Evolutionary conservation across 2,888 invertebrate species (phyloP), one percentile per base, ranked within the genome.

Genomic region (Tenthredo livida): DNA sequence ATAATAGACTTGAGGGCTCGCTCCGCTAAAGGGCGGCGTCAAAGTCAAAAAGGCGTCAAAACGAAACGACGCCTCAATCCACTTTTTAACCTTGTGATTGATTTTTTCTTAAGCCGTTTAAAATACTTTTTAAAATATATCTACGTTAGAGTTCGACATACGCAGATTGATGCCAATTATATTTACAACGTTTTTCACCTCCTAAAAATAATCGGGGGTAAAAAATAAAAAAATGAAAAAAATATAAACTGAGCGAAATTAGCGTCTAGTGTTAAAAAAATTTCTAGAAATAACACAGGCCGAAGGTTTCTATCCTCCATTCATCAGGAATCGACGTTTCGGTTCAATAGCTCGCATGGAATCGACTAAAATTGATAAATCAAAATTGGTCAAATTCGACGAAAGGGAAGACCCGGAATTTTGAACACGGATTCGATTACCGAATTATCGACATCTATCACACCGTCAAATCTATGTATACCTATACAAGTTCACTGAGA

Each of bases 1-100:
- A 80, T 80, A 80, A 80, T 80, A 58, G 80, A 80, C 80, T 37
- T 80, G 47, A 37, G 78, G 54, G 78, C 40, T 80, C 72, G 43
- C 21, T 21, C 43, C 12, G 40, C 21, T 7, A 43, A 17, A 10
- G 58, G 12, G 10, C 15, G 21, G 10, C 21, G 17, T 37, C 80
- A 37, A 40, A 80, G 37, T 21, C 50, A 33, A 47, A 50, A 77
- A 50, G 50, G 50, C 77, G 47, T 25, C 47, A 25, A n/a, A n/a
- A n/a, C 75, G 29, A 77, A 7, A 6, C 75, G 29, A 77, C 43
- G 73, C 43, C 21, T 25, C 10, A 73, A 43, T 73, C 40, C 12
- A n/a, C 15, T 25, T 25, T 54, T 54, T 25, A 77, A 54, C 54
- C 54, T 50, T 37, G 9, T 40, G 70, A 72, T 72, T 72, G 70